phyloP scores from a whole-genome alignment of 2,797 vertebrate species.

The Enteromius treurensis region DNA sequence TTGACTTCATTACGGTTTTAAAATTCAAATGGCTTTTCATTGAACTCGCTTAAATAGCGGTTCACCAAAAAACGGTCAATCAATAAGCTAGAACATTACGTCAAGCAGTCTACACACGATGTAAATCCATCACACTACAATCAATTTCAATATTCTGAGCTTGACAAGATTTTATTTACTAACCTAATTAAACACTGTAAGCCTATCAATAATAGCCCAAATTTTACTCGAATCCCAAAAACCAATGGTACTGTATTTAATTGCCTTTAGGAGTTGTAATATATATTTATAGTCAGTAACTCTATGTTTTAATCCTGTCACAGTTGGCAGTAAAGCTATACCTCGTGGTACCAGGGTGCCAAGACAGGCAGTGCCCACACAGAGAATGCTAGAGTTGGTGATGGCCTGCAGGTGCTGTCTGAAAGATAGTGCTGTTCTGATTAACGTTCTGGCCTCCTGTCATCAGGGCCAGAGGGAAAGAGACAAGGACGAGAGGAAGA shows the following conservation, averaged over 20 bases:
- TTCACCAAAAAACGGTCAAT: slow-evolving; percentile 38
- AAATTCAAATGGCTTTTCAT: background rate
- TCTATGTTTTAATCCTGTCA: slow-evolving; percentile 70
- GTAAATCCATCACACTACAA: slow-evolving; percentile 43
- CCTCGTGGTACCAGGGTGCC: slow-evolving; percentile 63
- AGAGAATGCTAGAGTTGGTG: slow-evolving; percentile 28
- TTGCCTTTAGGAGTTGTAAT: slow-evolving; percentile 46
- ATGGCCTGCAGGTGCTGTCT: slow-evolving; percentile 75
- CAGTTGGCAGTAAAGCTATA: slow-evolving; percentile 60
- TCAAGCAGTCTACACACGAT: slow-evolving; percentile 36
- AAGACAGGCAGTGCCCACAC: slow-evolving; percentile 70
- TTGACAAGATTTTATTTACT: slow-evolving; percentile 46
- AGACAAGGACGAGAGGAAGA: slow-evolving; percentile 68
- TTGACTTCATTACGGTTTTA: slow-evolving; percentile 6
- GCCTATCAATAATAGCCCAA: slow-evolving; percentile 35
- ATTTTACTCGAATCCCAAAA: slow-evolving; percentile 20
- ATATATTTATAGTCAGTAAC: slow-evolving; percentile 51
- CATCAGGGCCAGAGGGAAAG: slow-evolving; percentile 72
- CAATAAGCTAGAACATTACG: slow-evolving; percentile 46
- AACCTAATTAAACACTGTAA: slow-evolving; percentile 48
- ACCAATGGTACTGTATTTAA: slow-evolving; percentile 4
- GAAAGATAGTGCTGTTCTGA: slow-evolving; percentile 75
- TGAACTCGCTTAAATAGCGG: slow-evolving; percentile 37
- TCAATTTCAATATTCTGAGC: slow-evolving; percentile 40
- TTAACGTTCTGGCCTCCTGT: slow-evolving; percentile 74